Base-by-base conservation (phyloP, 2,797 vertebrate genomes). In the Pipistrellus pipistrellus region DNA sequence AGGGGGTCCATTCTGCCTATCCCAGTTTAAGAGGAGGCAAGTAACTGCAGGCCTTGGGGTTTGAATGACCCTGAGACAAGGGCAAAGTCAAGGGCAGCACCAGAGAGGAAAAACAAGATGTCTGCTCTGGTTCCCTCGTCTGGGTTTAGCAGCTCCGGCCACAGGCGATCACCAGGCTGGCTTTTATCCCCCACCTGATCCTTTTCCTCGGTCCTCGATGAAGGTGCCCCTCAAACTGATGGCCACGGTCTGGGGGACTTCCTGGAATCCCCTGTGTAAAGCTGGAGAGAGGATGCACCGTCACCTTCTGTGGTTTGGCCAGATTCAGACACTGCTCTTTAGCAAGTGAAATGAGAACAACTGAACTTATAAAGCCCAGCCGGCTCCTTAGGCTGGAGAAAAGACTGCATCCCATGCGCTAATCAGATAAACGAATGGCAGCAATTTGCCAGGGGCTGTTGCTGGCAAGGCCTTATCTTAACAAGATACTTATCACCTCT, bases 391-490 rank as follows among this genome's bases (percentile, higher is more conserved):
- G 32, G 59, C 72, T 64, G 85, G 48, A 73, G 85, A 93, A 57
- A 80, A 80, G 18, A n/a, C 41, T 51, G 66, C 4, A 38, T 81
- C 77, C 88, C 7, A 18, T 3, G 2, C 48, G 1, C 27, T 93
- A 80, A 94, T 76, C 20, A 2, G 83, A 95, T 89, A 96, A 95
- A 94, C 66, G 90, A 96, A 96, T 41, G 77, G 93, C 55, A 94
- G 91, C 44, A 93, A 93, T 95, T 93, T 87, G 95, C 95, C 92
- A 91, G 0, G 3, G 75, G 84, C 71, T 38, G 3, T 87, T 97
- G 69, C 95, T 90, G 97, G 88, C 95, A 62, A 93, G 94, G 97
- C 21, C 1, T 92, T 97, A 90, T 97, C 97, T 94, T 89, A 96
- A 90, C 2, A 96, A 95, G 97, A 98, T 95, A 94, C 80, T 97